Percentiles rank a stretch among this genome's conserved stretches.
Conservation (phyloP, 2,113 vertebrate species). For the Mustela nigripes region DNA sequence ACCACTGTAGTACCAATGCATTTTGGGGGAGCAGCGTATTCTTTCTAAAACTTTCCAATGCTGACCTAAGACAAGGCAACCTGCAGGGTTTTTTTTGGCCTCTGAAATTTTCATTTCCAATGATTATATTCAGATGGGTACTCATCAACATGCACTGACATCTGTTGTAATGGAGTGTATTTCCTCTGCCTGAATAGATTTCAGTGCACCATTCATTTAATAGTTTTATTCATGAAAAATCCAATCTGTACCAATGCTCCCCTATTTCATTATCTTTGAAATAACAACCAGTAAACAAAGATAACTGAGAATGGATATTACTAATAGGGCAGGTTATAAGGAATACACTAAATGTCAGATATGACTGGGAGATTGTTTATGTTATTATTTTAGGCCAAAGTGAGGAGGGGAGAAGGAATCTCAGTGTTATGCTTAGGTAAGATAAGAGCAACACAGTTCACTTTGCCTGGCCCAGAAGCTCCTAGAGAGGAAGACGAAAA, state of each 20-base stretch:
- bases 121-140: background rate
- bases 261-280: constrained; percentile 70
- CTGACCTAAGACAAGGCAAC: constrained; percentile 16
- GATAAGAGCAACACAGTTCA: background rate
- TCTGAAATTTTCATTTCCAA: constrained; percentile 35
- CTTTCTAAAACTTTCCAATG: background rate
- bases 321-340: constrained; percentile 35
- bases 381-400: constrained; percentile 38
- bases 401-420: background rate
- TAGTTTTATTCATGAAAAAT: constrained; percentile 50
- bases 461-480: background rate
- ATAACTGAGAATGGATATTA: constrained; percentile 27
- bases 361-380: background rate
- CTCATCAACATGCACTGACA: background rate
- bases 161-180: constrained; percentile 17
- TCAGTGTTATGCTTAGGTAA: background rate
- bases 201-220: constrained; percentile 59
- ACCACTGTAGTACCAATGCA: background rate
- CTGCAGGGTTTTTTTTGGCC: background rate
- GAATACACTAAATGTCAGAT: background rate
- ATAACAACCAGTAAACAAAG: constrained; percentile 58
- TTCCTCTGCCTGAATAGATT: constrained; percentile 45
- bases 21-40: background rate
- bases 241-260: constrained; percentile 12
- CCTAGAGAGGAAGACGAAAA: background rate